These are phyloP conservation scores for Sibirionetta formosa DNA, from an alignment of 2,797 vertebrate genomes.

Conservation along the genomic window DNA sequence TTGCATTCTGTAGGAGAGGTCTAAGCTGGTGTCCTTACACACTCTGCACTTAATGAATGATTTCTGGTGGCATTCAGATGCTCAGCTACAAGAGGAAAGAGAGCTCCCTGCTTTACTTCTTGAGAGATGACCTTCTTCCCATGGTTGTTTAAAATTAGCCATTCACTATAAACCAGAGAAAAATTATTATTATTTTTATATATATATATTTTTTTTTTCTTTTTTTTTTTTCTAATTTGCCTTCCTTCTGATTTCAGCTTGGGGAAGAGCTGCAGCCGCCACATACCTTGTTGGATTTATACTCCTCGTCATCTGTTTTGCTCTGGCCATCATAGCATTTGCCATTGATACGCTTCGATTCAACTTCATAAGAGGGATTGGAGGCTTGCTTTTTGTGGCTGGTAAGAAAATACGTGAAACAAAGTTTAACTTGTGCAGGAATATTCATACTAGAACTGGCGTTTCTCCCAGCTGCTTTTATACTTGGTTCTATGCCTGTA, in stretches of 20 bases:
- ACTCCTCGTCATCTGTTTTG: constrained; percentile 74
- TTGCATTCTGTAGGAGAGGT: not conserved
- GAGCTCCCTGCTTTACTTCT: not conserved
- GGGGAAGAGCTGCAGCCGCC: constrained; percentile 75
- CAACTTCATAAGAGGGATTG: constrained; percentile 76
- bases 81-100: not conserved
- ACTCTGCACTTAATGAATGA: not conserved
- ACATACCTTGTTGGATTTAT: constrained; percentile 72
- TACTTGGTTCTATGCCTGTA: not conserved
- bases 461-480: not conserved
- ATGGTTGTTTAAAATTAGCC: not conserved
- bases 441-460: not conserved
- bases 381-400: constrained; percentile 73
- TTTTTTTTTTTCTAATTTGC: not conserved
- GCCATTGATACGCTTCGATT: constrained; percentile 73
- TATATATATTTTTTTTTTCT: too few relatives aligned
- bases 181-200: too few relatives aligned
- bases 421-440: not conserved
- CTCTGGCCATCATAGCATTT: constrained; percentile 77
- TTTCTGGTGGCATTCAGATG: not conserved
- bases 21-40: not conserved
- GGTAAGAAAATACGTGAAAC: constrained; percentile 54
- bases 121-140: not conserved
- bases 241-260: constrained; percentile 67
- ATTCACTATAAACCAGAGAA: not conserved